These are phyloP conservation scores for Scrobipalpa costella DNA, from an alignment of 2,888 invertebrate genomes.

Conservation along the genomic window DNA sequence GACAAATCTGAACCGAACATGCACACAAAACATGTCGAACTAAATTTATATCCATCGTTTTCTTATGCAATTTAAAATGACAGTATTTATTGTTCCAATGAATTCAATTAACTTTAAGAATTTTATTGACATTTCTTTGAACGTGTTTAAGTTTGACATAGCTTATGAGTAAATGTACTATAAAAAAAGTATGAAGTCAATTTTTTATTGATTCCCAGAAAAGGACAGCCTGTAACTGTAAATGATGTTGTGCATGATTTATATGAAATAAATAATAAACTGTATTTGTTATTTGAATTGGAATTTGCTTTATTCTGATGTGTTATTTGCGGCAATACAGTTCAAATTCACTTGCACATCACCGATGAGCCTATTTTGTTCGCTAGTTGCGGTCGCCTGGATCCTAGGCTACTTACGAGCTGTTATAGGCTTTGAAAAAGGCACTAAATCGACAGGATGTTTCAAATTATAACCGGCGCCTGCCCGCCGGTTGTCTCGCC, in stretches of 20 bases:
- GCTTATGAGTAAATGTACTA: too few species aligned
- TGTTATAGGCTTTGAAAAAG: neutral
- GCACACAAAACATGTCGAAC: neutral
- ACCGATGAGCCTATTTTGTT: neutral
- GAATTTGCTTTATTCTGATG: too few species aligned
- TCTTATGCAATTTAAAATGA: conserved; percentile 15
- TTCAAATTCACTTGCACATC: neutral
- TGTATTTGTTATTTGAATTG: too few species aligned
- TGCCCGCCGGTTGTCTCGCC: conserved; percentile 33
- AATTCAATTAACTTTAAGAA: conserved; percentile 27
- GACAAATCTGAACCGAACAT: neutral
- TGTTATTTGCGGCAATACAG: neutral
- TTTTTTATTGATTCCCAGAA: too few species aligned
- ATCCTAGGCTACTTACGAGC: conserved; percentile 1
- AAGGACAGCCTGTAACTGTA: too few species aligned
- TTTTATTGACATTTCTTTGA: conserved; percentile 23
- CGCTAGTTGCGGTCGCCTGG: neutral
- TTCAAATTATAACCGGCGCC: conserved; percentile 36
- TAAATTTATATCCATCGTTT: neutral
- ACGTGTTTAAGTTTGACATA: too few species aligned
- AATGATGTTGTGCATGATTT: too few species aligned
- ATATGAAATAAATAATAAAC: too few species aligned
- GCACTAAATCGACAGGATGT: conserved; percentile 24
- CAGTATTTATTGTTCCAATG: conserved; percentile 21
- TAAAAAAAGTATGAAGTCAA: too few species aligned